These are phyloP conservation scores for Caerostris darwini DNA, from an alignment of 1,140 invertebrate genomes.

Conservation along the genomic window DNA sequence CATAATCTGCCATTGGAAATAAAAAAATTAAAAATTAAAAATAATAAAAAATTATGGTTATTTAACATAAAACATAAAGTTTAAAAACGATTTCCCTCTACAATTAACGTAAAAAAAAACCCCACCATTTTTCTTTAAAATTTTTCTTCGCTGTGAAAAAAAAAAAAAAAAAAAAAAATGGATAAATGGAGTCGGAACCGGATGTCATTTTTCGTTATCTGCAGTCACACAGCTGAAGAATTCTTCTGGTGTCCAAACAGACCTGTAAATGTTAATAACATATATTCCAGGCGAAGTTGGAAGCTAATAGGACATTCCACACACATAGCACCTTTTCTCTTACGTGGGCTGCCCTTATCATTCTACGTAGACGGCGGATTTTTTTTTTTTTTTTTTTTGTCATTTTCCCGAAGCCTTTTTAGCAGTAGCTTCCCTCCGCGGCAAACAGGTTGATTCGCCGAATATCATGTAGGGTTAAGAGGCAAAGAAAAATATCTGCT, in stretches of 20 bases:
- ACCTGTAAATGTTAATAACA: conserved; percentile 42
- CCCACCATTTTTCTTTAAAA: no score
- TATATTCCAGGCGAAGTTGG: conserved; percentile 25
- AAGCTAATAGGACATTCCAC: conserved; percentile 41
- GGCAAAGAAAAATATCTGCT: conserved; percentile 56
- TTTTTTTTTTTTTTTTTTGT: not conserved
- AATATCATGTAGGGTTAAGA: conserved; percentile 35
- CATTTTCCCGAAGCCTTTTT: not conserved
- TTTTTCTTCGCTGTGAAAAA: not conserved
- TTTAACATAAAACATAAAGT: no score
- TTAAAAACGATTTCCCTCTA: no score
- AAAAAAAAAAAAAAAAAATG: not conserved
- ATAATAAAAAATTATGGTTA: no score
- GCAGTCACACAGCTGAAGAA: not conserved
- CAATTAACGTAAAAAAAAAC: no score
- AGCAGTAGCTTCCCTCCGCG: conserved; percentile 21
- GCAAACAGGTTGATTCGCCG: conserved; percentile 33
- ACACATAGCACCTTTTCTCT: not conserved
- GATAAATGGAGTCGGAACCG: not conserved
- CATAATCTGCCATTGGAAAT: no score
- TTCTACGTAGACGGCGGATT: not conserved
- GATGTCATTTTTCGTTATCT: conserved; percentile 7
- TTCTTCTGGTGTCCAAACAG: not conserved
- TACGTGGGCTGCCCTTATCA: conserved; percentile 36
- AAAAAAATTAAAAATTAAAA: no score